Evolutionary conservation across 2,888 invertebrate species (phyloP).

Genomic region (Stegana nigrithorax): DNA sequence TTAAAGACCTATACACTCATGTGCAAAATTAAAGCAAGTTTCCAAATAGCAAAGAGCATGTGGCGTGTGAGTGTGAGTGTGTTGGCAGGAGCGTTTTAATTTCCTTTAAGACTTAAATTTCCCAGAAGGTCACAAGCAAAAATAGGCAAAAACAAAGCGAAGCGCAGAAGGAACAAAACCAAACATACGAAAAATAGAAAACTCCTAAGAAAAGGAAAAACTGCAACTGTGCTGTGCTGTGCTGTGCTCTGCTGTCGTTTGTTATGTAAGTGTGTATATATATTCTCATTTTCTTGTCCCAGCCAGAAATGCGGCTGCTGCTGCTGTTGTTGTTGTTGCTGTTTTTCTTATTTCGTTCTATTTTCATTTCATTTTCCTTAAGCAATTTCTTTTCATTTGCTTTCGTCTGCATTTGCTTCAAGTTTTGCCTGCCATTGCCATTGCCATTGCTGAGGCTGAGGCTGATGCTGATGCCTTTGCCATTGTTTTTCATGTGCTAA

Average conservation of each 20-base stretch:
- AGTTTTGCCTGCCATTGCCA: background rate
- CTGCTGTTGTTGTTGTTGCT: background rate
- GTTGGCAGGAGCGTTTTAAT: background rate
- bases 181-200: too few species aligned
- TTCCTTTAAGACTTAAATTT: background rate
- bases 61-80: too few species aligned
- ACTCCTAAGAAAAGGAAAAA: too few species aligned
- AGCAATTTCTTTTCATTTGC: conserved; percentile 3
- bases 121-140: conserved; percentile 2
- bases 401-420: background rate
- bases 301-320: background rate
- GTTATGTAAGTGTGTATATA: too few species aligned
- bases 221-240: background rate
- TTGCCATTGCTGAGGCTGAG: background rate
- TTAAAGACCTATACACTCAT: too few species aligned
- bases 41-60: too few species aligned
- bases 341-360: background rate
- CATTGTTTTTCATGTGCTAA: conserved; percentile 37
- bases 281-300: conserved; percentile 8
- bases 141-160: too few species aligned
- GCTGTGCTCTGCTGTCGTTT: background rate
- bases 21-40: too few species aligned
- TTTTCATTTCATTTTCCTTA: conserved; percentile 1
- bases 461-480: background rate
- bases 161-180: too few species aligned